Evolutionary conservation across 2,797 vertebrate genomes (phyloP), one percentile per base, ranked within the genome.

Genomic region (Eupleurogrammus muticus): DNA sequence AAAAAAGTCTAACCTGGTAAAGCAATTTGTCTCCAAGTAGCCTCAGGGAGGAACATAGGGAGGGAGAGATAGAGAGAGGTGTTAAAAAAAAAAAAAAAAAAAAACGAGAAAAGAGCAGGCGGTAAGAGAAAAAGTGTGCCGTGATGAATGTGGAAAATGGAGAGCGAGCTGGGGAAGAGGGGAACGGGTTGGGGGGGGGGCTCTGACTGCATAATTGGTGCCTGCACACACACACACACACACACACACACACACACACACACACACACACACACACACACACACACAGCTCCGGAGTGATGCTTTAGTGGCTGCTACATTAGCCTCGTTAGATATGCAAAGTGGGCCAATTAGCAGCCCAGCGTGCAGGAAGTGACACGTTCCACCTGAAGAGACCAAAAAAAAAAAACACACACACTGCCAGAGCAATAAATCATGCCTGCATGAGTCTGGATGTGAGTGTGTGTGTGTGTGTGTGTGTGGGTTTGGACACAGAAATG

Each of bases 311-410:
- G 79, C 73, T 80, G 89, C 87, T 81, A 76, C 89, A 90, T 92
- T 91, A 92, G 86, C 81, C 87, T 93, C 34, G 72, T 92, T 92
- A 91, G 76, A 88, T 82, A 92, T 92, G 91, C 87, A 93, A 94
- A 92, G 83, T 61, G 86, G 81, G 67, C 86, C 88, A 92, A 92
- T 94, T 92, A 93, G 81, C 63, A 71, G 68, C 81, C 59, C 71
- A 59, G 79, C 88, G 85, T 73, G 84, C 79, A 83, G 86, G 89
- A 93, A 89, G 85, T 87, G 89, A 92, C 86, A 82, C 12, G 81
- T 92, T 90, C 88, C 91, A 93, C 90, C 88, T 89, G 89, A 90
- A 73, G 85, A 81, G 80, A 82, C 76, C 80, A 76, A 58, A 74
- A 81, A 79, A 88, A 82, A 57, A 47, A 35, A 14, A 49, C 77